Evolutionary conservation across 2,888 invertebrate genomes (phyloP).

Genomic region (Mechanitis mazaeus): DNA sequence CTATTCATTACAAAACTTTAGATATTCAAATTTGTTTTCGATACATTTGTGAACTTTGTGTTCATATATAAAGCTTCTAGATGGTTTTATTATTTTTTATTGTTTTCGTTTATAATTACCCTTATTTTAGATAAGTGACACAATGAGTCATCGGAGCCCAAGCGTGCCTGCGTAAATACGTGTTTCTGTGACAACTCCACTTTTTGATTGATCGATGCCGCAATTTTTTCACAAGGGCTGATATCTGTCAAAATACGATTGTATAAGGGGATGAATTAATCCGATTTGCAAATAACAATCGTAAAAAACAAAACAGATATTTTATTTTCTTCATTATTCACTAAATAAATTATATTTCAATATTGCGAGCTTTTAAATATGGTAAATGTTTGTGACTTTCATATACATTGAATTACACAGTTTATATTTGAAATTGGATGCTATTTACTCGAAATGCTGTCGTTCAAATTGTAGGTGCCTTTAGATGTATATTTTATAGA

Average conservation of each 20-base stretch:
- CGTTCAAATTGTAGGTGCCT: background rate
- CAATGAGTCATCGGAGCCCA: constrained; percentile 44
- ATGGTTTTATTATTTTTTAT: background rate
- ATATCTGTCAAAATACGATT: constrained; percentile 18
- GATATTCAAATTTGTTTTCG: too few species aligned
- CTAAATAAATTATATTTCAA: background rate
- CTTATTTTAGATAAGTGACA: constrained; percentile 30
- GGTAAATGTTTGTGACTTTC: background rate
- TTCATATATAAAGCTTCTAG: background rate
- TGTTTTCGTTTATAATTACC: constrained; percentile 8
- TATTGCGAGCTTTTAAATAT: background rate
- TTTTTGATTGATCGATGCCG: constrained; percentile 57
- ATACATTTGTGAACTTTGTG: too few species aligned
- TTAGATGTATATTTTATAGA: background rate
- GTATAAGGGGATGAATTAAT: constrained; percentile 5
- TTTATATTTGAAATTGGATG: background rate
- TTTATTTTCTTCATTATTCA: background rate
- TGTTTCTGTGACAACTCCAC: constrained; percentile 51
- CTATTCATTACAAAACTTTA: too few species aligned
- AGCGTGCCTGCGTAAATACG: constrained; percentile 50
- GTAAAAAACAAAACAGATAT: background rate
- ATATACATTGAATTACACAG: background rate
- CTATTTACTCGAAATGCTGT: background rate
- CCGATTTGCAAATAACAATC: background rate
- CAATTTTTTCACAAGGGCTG: constrained; percentile 38